Percentiles rank a stretch among this genome's conserved stretches.
Conservation (phyloP, 2,113 vertebrate species). For the Sitta europaea region DNA sequence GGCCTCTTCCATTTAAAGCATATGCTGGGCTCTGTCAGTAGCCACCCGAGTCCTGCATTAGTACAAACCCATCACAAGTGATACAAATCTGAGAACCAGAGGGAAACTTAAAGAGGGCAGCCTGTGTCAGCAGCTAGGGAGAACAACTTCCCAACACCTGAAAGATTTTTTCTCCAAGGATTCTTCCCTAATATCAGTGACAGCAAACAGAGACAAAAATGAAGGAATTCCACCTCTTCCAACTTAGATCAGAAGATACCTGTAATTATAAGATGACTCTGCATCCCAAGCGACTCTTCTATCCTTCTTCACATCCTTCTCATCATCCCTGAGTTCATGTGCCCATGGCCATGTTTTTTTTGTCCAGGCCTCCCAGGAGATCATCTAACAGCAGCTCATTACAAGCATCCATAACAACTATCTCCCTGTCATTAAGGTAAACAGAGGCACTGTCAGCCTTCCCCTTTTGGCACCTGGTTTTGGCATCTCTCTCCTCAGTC, state of each 20-base stretch:
- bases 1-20: background rate
- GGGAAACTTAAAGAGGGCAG: background rate
- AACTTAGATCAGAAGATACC: background rate
- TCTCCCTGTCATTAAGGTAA: background rate
- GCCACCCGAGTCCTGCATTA: rapidly evolving
- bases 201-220: background rate
- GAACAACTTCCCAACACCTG: background rate
- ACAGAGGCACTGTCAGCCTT: background rate
- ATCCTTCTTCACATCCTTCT: background rate
- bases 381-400: background rate
- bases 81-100: background rate
- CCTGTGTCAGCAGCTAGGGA: background rate
- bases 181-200: background rate
- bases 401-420: background rate
- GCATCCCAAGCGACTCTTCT: background rate
- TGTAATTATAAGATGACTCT: background rate
- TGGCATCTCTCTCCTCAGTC: background rate
- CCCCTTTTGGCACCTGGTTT: background rate
- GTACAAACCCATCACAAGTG: background rate
- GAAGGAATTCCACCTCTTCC: background rate
- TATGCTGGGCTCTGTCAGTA: background rate
- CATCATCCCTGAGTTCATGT: background rate
- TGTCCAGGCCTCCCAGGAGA: background rate
- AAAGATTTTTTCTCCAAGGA: background rate
- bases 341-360: background rate